phyloP scores from a whole-genome alignment of 2,888 invertebrate species.

The Callyntrura sp. region DNA sequence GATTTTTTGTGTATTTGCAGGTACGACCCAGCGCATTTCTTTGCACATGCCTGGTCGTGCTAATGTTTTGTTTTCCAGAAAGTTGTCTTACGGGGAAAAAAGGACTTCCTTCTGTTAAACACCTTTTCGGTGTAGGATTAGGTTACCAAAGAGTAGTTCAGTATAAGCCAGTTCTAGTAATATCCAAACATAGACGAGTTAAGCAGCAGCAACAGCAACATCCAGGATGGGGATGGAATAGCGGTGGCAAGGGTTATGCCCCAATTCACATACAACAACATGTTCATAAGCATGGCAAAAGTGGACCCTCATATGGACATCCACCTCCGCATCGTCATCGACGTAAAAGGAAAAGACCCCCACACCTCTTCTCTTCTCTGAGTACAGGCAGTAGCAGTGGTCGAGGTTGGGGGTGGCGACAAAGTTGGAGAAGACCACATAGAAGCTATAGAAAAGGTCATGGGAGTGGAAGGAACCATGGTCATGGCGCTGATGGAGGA shows the following conservation, averaged over 20 bases:
- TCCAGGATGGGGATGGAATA: slow-evolving; percentile 68
- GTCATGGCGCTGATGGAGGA: too few species aligned
- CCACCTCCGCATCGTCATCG: slow-evolving; percentile 27
- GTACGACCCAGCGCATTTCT: slow-evolving; percentile 46
- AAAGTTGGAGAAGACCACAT: slow-evolving; percentile 11
- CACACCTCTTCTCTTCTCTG: too few species aligned
- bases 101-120: slow-evolving; percentile 53
- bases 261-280: slow-evolving; percentile 47
- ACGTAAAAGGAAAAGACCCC: slow-evolving; percentile 24
- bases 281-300: slow-evolving; percentile 47
- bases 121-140: slow-evolving; percentile 69
- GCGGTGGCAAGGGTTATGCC: slow-evolving; percentile 39
- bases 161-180: slow-evolving; percentile 69
- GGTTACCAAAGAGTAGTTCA: slow-evolving; percentile 71
- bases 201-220: slow-evolving; percentile 8
- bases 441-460: slow-evolving; percentile 42
- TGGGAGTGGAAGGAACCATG: too few species aligned
- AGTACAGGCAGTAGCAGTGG: background rate
- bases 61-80: slow-evolving; percentile 21
- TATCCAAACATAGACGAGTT: slow-evolving; percentile 49
- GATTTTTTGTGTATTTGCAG: slow-evolving; percentile 22
- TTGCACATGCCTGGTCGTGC: slow-evolving; percentile 48
- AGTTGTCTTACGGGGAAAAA: slow-evolving; percentile 16
- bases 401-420: slow-evolving; percentile 50
- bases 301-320: background rate